Evolutionary conservation across 1,140 invertebrate species (phyloP), one percentile per base, ranked within the genome.

Genomic region (Pomacea maculata): DNA sequence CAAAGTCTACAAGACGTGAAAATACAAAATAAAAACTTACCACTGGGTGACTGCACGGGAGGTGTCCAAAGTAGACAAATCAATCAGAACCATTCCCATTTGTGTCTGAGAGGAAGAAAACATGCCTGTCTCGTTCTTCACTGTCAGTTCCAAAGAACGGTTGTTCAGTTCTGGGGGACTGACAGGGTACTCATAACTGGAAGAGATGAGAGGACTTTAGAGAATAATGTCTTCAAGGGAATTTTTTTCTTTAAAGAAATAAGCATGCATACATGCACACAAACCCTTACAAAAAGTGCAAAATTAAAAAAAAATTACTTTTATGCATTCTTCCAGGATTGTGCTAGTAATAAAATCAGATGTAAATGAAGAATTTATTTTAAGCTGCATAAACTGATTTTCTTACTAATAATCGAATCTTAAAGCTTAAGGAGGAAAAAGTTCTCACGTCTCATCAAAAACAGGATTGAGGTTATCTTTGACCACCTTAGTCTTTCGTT

Each of bases 401-500:
- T 61, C 57, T 61, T 61, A 61, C 57, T 11, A 10, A 17, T 17
- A 61, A 61, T 17, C 57, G 6, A 6, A 6, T 61, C 57, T 61
- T 11, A 61, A 17, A 61, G 57, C 9, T 14, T 14, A 61, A 61
- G 57, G 57, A 9, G 15, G 1, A 11, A 61, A 61, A 61, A 61
- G 57, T 17, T 61, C 89, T 86, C 84, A 97, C 87, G 95, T 95
- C 89, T 98, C 96, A 91, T 98, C 96, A 89, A 95, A 98, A 12
- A 95, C 93, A 0, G 97, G 97, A 93, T 96, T 97, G 82, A 96
- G 96, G 86, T 95, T 96, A 88, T 98, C 96, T 88, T 97, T 91
- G 52, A 87, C 85, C 11, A 91, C 95, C 85, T 94, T 94, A 19
- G 97, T 98, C 92, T 98, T 98, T 57, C 96, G 94, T 91, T 98